phyloP scores from a whole-genome alignment of 2,113 vertebrate species.

The Microtus montanus region DNA sequence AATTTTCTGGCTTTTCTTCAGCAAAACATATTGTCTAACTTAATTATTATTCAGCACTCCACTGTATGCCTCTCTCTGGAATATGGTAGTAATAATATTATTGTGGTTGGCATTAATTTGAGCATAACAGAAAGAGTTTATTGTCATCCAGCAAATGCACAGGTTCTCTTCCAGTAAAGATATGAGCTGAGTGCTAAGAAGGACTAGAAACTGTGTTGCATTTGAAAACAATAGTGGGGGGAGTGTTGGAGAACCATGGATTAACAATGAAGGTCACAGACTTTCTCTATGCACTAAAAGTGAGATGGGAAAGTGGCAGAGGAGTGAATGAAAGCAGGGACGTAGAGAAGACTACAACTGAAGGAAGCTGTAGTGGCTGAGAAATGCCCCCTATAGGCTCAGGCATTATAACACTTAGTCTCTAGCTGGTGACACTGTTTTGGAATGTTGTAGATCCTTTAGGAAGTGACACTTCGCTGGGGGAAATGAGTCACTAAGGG shows the following conservation, averaged over 20 bases:
- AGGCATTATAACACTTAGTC: neutral
- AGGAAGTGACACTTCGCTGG: neutral
- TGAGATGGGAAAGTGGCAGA: neutral
- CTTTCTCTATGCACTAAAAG: neutral
- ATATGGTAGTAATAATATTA: neutral
- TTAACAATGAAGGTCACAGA: neutral
- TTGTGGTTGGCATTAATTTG: neutral
- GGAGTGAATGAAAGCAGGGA: neutral
- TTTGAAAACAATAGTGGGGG: neutral
- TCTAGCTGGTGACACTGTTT: neutral
- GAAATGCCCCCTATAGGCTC: neutral
- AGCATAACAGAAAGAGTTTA: neutral
- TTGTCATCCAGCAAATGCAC: neutral
- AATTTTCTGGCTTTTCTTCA: neutral
- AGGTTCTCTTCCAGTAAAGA: neutral
- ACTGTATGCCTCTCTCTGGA: neutral
- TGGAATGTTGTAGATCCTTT: neutral
- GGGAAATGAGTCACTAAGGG: neutral
- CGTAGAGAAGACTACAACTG: neutral
- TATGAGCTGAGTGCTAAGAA: neutral
- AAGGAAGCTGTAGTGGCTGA: neutral
- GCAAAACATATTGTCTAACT: neutral
- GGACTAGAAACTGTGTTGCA: neutral
- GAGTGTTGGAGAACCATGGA: rapidly evolving
- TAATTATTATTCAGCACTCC: neutral